Evolutionary conservation across 2,797 vertebrate species (phyloP), one percentile per base, ranked within the genome.

Genomic region (Hemibagrus guttatus): DNA sequence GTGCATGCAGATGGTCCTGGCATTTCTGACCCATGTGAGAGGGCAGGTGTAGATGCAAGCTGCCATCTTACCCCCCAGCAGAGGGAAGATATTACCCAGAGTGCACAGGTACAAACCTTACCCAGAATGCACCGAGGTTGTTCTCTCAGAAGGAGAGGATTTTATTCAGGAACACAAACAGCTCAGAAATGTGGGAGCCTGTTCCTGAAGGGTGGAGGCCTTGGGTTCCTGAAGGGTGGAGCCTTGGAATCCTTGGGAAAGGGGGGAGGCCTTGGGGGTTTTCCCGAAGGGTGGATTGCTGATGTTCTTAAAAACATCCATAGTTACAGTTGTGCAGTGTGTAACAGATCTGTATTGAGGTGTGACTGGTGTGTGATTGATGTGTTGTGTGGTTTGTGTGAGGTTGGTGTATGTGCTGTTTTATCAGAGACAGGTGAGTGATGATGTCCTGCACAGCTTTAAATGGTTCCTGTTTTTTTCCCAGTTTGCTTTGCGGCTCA

Each of bases 11-110:
- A 97, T 89, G 97, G 97, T 90, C 97, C 98, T 89, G 98, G 98
- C 91, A 93, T 99, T 90, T 97, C 96, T 95, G 98, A 99, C 94
- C 98, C 98, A 35, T 99, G 98, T 95, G 98, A 99, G 95, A 97
- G 97, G 93, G 98, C 98, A 91, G 91, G 93, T 46, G 93, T 96
- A 35, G 97, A 99, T 90, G 97, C 97, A 87, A 95, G 95, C 89
- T 92, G 91, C 90, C 91, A 95, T 94, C 95, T 99, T 92, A 96
- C 95, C 90, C 92, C 87, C 88, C 98, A 99, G 93, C 97, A 99
- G 94, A 94, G 97, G 86, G 98, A 99, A 94, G 97, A 99, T 94
- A 97, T 99, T 93, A 99, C 98, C 63, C 96, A 97, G 93, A 99
- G 97, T 92, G 97, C 98, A 93, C 98, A 99, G 97, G 98, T 99